Base-by-base conservation (phyloP, 2,113 vertebrate genomes). In the Ammodytes marinus region DNA sequence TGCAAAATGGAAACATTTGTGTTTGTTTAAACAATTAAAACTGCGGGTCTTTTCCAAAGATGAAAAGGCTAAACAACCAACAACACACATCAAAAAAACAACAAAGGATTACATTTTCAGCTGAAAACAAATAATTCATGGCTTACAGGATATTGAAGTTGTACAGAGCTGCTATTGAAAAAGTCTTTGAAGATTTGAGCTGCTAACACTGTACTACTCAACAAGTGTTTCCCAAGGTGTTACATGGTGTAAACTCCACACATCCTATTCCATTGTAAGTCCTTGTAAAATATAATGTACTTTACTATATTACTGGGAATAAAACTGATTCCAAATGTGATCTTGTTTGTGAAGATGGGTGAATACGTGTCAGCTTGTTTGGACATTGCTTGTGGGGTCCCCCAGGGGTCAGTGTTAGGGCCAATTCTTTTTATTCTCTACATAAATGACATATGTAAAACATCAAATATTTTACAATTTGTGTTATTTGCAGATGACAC, bases 311-410 rank as follows among this genome's bases (percentile, higher is more conserved):
- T 8, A 78, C 4, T 64, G 52, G 52, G 63, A 47, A 46, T 27
- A 27, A 53, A 71, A 86, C 43, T 15, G 54, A 45, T 45, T 67
- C 79, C 70, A 83, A 66, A 67, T 79, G 75, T 64, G 15, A 61
- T 52, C 42, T 70, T 0, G 1, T 11, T n/a, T n/a, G n/a, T n/a
- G n/a, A n/a, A n/a, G n/a, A n/a, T n/a, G n/a, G n/a, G n/a, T n/a
- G n/a, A n/a, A n/a, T n/a, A n/a, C n/a, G n/a, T n/a, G n/a, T n/a
- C n/a, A n/a, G n/a, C n/a, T n/a, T n/a, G n/a, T n/a, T n/a, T n/a
- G n/a, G n/a, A n/a, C n/a, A n/a, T n/a, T n/a, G n/a, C n/a, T n/a
- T n/a, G n/a, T n/a, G n/a, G n/a, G n/a, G n/a, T n/a, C n/a, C n/a
- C n/a, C n/a, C n/a, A n/a, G n/a, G n/a, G n/a, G n/a, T n/a, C n/a